Conservation (phyloP, 2,888 invertebrate species). For the Cataglyphis albicans region DNA sequence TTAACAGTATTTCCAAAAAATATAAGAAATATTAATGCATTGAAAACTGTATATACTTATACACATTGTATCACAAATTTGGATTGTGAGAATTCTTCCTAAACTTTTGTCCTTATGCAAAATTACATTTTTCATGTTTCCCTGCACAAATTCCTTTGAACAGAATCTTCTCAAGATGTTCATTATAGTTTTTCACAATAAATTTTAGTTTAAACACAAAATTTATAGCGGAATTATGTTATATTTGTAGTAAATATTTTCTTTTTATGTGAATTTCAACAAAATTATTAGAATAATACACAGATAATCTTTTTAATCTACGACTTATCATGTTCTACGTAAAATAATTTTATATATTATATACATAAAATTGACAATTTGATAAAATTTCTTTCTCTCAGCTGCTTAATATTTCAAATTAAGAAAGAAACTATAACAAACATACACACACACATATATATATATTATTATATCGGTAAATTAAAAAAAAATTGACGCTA, state of each 20-base stretch:
- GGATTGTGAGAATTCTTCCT: slow-evolving; percentile 62
- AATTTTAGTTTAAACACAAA: neutral
- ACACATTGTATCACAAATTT: slow-evolving; percentile 69
- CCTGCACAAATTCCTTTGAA: slow-evolving; percentile 58
- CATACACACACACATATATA: neutral
- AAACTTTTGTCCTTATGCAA: slow-evolving; percentile 55
- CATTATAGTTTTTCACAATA: neutral
- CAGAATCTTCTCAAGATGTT: slow-evolving; percentile 44
- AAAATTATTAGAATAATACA: neutral
- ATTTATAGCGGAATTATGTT: neutral
- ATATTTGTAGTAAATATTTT: neutral
- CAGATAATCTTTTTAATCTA: neutral
- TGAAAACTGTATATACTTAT: slow-evolving; percentile 56
- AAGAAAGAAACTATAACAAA: neutral
- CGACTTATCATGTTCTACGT: neutral
- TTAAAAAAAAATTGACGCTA: slow-evolving; percentile 19
- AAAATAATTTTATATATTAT: neutral
- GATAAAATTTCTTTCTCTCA: neutral
- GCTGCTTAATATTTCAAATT: slow-evolving; percentile 25
- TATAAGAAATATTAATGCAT: slow-evolving; percentile 66
- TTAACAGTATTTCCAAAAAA: slow-evolving; percentile 60
- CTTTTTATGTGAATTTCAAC: neutral
- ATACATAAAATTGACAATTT: neutral
- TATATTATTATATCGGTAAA: neutral
- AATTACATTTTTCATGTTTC: slow-evolving; percentile 52